Evolutionary conservation across 2,888 invertebrate genomes (phyloP), one percentile per base, ranked within the genome.

Genomic region (Fabriciana adippe): DNA sequence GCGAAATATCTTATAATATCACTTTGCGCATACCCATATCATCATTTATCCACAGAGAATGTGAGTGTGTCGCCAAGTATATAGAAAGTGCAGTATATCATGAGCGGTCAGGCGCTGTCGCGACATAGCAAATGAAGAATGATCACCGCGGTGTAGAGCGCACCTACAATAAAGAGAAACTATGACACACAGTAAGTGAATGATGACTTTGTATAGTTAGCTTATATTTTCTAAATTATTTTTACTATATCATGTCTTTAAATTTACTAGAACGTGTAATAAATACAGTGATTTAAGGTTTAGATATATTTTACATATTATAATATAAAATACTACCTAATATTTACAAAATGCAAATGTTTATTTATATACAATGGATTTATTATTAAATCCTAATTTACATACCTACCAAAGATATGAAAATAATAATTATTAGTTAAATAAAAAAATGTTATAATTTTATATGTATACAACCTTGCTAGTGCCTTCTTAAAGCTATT

Each of bases 161-260:
- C 61, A 64, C 63, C 64, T 67, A 63, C 51, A 41, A 66, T 68
- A 69, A 69, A 70, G 59, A 68, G 61, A 67, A 64, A 65, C 69
- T 72, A 74, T 88, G 86, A 88, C 83, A 81, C 79, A 83, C 81
- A 85, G 76, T 92, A 92, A 92, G 90, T 92, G 92, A 92, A 81
- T 86, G 90, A 91, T 92, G 85, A 83, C 75, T 41, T 41, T 8
- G 35, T 41, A 8, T 41, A 41, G 1, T 41, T 11, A 41, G 35
- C 35, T 41, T 41, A 51, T 5, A 51, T 51, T 51, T 51, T 51
- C 48, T 11, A 41, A 11, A 41, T 41, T 41, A 41, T 11, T 11
- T 41, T 11, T 11, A 2, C 6, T 11, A 41, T 11, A 11, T 41
- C 14, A n/a, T n/a, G 13, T 21, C 14, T 47, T 8, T 57, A 6